Base-by-base conservation (phyloP, 1,140 invertebrate genomes). In the Spodoptera frugiperda region DNA sequence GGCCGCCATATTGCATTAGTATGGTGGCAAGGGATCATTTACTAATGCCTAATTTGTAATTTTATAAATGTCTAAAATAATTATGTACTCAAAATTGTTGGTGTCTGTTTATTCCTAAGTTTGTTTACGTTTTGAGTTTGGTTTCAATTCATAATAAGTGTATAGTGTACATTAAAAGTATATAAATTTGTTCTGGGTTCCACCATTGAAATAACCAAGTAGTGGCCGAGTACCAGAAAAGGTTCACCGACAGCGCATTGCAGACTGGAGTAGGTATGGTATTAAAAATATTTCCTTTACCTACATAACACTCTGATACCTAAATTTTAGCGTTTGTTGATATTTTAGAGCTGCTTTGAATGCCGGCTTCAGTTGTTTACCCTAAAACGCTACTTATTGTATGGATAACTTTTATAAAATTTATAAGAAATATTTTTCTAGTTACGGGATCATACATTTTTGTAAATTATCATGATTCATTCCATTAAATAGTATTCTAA, bases 161-260 rank as follows among this genome's bases (percentile, higher is more conserved):
- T 79, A 48, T 11, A 76, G 74, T 81, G 76, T 25, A 57, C 61
- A 73, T 39, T 75, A 76, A 78, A 75, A 68, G 74, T 54, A 48
- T 78, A 53, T 71, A 59, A 84, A 86, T 82, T 82, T 80, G 75
- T 80, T 80, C 74, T 83, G 79, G 82, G 80, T 82, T 85, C 81
- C 81, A 88, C 84, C 83, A 87, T 88, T 86, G 85, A 89, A 87
- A 84, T 88, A 90, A 87, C 85, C 87, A 89, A 90, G 86, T 84
- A 85, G 89, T 87, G 87, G 88, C 85, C 83, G 86, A 83, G 72
- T 83, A 88, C 82, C 86, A 84, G 83, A 84, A 82, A 85, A 88
- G 83, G 83, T 82, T 85, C 82, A 81, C 71, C 82, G 68, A 88
- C 82, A 84, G 81, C 81, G 80, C 71, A 79, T 78, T 76, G 82